phyloP scores from a whole-genome alignment of 2,797 vertebrate species.

The Aplochiton taeniatus region DNA sequence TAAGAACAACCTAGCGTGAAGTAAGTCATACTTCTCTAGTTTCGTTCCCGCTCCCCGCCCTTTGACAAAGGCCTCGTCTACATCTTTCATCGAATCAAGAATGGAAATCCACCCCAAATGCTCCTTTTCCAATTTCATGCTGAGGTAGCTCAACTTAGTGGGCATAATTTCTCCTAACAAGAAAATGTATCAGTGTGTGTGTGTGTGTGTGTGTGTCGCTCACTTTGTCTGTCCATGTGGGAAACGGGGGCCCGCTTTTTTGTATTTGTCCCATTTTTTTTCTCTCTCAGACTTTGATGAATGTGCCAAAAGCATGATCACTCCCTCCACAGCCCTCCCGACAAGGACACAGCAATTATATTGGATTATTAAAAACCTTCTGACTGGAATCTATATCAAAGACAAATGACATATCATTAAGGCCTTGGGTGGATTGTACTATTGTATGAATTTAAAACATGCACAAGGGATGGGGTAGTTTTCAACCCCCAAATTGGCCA shows the following conservation, averaged over 20 bases:
- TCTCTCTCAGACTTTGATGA: slow-evolving; percentile 79
- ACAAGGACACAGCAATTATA: slow-evolving; percentile 79
- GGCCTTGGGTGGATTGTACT: too few species aligned
- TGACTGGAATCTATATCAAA: slow-evolving; percentile 66
- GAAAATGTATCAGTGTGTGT: slow-evolving; percentile 94
- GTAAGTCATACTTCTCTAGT: slow-evolving; percentile 70
- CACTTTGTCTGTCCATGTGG: slow-evolving; percentile 86
- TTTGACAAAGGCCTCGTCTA: slow-evolving; percentile 83
- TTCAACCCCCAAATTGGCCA: too few species aligned
- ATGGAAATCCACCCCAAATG: slow-evolving; percentile 98
- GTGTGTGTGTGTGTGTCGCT: slow-evolving; percentile 72
- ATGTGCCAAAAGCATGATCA: slow-evolving; percentile 84
- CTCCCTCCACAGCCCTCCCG: slow-evolving; percentile 75
- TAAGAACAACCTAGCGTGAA: slow-evolving; percentile 75
- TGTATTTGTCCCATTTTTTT: slow-evolving; percentile 68
- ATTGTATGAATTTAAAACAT: not conserved
- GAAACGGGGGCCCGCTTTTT: slow-evolving; percentile 65
- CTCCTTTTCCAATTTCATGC: slow-evolving; percentile 99
- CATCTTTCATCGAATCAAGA: slow-evolving; percentile 98
- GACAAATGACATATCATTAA: slow-evolving; percentile 66
- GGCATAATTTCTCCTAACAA: slow-evolving; percentile 99
- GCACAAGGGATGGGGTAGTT: too few species aligned
- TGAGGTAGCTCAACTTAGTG: slow-evolving; percentile 99
- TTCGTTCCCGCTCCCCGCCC: slow-evolving; percentile 54
- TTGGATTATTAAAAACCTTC: slow-evolving; percentile 72